Evolutionary conservation across 1,140 invertebrate species (phyloP).

Genomic region (Geopemphigus sp.): DNA sequence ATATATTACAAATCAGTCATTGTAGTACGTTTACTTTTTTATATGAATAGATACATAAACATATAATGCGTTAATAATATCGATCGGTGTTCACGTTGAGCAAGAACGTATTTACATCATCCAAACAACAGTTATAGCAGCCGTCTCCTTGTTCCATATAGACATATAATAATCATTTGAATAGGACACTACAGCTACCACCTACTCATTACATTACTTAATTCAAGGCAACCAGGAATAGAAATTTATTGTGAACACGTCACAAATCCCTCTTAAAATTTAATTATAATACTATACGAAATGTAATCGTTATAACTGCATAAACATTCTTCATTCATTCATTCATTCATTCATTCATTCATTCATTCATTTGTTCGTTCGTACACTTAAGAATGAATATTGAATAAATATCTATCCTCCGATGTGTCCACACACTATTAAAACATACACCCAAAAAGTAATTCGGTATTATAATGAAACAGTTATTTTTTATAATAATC

Average conservation of each 20-base stretch:
- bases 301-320: slow-evolving; percentile 13
- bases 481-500: too few species aligned
- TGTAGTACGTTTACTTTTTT: too few species aligned
- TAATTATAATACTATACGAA: slow-evolving; percentile 25
- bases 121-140: neutral
- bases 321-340: slow-evolving; percentile 34
- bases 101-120: slow-evolving; percentile 31
- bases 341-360: too few species aligned
- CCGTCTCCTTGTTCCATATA: slow-evolving; percentile 22
- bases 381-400: too few species aligned
- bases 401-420: too few species aligned
- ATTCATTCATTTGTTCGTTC: too few species aligned
- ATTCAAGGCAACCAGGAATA: slow-evolving; percentile 28
- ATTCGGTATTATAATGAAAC: too few species aligned
- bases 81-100: neutral
- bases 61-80: neutral
- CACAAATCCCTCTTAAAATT: slow-evolving; percentile 27
- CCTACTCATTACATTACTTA: slow-evolving; percentile 23
- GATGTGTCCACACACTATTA: too few species aligned
- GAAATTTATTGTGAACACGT: slow-evolving; percentile 8
- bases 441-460: too few species aligned
- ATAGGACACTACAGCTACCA: slow-evolving; percentile 13
- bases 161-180: slow-evolving; percentile 9
- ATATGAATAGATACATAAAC: too few species aligned
- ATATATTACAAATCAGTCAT: too few species aligned